Conservation (phyloP, 64 coral and sea anemone species). For the Astreopora myriophthalma region DNA sequence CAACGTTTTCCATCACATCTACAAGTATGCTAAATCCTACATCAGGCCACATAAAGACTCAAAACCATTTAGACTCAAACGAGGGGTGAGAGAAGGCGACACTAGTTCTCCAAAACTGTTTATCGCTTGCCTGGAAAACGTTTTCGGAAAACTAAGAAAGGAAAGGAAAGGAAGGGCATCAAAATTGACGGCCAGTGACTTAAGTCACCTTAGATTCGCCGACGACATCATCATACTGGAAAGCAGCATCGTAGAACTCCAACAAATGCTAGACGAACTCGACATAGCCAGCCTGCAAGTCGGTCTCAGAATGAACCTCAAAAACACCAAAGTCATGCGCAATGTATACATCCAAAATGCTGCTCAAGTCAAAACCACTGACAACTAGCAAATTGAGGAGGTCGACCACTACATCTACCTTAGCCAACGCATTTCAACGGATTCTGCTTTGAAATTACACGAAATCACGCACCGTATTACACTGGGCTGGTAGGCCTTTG, state of each 20-base stretch:
- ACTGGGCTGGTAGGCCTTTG: not conserved
- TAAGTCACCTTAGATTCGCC: not conserved
- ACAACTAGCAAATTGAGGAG: not conserved
- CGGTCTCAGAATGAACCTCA: not conserved
- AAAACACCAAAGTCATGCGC: not conserved
- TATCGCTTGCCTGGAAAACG: not conserved
- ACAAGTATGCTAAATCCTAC: conserved; percentile 8
- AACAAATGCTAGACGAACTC: not conserved
- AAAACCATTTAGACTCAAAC: not conserved
- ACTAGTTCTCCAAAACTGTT: not conserved
- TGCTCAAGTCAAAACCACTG: too few relatives aligned
- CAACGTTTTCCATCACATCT: not conserved
- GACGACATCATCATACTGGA: not conserved
- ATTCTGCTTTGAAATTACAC: not conserved
- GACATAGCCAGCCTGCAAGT: not conserved
- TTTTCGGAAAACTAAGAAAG: not conserved
- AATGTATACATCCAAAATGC: not conserved
- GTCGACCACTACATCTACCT: not conserved
- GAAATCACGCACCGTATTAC: not conserved
- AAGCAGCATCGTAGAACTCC: not conserved
- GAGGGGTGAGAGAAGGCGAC: not conserved
- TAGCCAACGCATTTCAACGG: not conserved
- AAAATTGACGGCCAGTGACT: not conserved
- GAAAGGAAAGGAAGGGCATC: not conserved
- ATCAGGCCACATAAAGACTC: not conserved